Conservation (phyloP, 2,797 vertebrate species). For the Odontamblyopus rebecca region DNA sequence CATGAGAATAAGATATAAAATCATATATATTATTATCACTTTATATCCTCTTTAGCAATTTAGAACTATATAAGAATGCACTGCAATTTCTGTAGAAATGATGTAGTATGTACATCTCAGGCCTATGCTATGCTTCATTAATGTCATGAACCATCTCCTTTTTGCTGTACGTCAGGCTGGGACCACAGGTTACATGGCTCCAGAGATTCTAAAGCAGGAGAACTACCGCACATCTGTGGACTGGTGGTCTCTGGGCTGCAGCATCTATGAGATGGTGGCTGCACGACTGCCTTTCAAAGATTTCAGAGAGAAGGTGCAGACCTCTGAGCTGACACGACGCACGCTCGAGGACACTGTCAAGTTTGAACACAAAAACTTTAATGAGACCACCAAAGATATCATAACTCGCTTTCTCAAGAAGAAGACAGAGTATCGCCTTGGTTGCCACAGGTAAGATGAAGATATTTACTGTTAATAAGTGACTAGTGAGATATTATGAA, state of each 20-base stretch:
- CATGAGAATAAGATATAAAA: too few species aligned
- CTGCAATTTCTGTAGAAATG: too few species aligned
- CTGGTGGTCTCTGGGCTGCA: slow-evolving; percentile 93
- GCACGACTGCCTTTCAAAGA: slow-evolving; percentile 87
- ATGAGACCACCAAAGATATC: slow-evolving; percentile 80
- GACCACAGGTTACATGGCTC: slow-evolving; percentile 77
- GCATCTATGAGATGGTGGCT: slow-evolving; percentile 91
- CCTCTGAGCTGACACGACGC: slow-evolving; percentile 85
- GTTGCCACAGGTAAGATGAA: slow-evolving; percentile 83
- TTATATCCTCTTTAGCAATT: too few species aligned
- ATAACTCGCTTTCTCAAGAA: slow-evolving; percentile 85
- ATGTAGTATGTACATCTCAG: neutral
- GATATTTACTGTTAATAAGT: neutral
- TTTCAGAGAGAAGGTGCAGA: slow-evolving; percentile 85
- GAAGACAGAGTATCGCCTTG: slow-evolving; percentile 79
- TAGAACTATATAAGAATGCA: too few species aligned
- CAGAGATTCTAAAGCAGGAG: slow-evolving; percentile 78
- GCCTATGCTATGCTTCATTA: neutral
- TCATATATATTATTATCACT: too few species aligned
- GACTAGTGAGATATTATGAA: neutral
- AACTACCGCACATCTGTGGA: slow-evolving; percentile 86
- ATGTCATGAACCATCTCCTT: neutral
- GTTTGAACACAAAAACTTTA: slow-evolving; percentile 82
- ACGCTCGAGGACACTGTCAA: slow-evolving; percentile 86
- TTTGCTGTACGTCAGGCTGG: slow-evolving; percentile 60